phyloP scores from a whole-genome alignment of 2,113 vertebrate genomes.

The Lepus timidus region DNA sequence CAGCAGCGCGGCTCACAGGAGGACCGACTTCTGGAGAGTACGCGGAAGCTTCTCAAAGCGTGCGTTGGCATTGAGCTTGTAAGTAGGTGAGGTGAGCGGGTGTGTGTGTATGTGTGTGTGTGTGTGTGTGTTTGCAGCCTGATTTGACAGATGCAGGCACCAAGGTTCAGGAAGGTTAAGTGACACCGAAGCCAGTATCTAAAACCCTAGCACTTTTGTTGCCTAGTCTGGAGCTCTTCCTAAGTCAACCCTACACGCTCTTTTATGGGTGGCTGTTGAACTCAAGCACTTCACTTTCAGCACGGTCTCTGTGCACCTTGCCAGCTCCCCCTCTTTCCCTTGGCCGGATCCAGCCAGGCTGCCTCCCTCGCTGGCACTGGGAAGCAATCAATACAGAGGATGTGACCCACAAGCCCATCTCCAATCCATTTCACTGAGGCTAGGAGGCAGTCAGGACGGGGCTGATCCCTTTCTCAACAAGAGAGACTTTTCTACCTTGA shows the following conservation, averaged over 20 bases:
- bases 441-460: neutral
- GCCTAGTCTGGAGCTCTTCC: neutral
- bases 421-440: neutral
- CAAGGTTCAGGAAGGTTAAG: neutral
- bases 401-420: neutral
- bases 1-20: neutral
- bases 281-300: neutral
- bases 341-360: neutral
- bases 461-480: neutral
- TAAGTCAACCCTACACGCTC: accelerated
- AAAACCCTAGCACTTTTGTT: neutral
- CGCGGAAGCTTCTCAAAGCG: neutral
- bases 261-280: neutral
- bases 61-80: neutral
- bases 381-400: neutral
- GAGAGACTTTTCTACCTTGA: neutral
- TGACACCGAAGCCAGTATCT: neutral
- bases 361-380: neutral
- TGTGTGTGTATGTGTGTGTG: neutral
- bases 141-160: conserved; percentile 18
- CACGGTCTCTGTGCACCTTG: neutral
- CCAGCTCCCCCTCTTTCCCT: neutral
- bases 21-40: neutral
- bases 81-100: neutral
- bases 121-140: no score